These are phyloP conservation scores for Fragum whitleyi DNA, from an alignment of 2,888 invertebrate genomes.

Conservation along the genomic window DNA sequence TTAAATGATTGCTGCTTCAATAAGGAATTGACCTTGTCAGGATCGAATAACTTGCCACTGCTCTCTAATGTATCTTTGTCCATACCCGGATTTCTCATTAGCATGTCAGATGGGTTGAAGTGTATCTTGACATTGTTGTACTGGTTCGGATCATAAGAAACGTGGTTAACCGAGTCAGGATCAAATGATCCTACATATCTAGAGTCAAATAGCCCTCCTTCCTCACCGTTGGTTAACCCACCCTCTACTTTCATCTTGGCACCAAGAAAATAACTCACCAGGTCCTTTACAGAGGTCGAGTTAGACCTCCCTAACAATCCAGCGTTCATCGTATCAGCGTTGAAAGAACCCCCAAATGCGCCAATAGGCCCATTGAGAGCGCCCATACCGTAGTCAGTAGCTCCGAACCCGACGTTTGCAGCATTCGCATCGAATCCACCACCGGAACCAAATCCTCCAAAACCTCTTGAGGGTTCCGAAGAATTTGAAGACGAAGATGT, in stretches of 20 bases:
- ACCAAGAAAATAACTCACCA: conserved; percentile 37
- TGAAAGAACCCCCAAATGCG: conserved; percentile 9
- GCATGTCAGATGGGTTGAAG: conserved; percentile 56
- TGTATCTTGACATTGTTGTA: conserved; percentile 44
- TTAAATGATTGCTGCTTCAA: conserved; percentile 36
- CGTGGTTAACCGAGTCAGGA: conserved; percentile 64
- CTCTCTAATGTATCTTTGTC: conserved; percentile 48
- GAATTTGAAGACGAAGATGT: neutral
- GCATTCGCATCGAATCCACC: conserved; percentile 16
- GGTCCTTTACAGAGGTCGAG: neutral
- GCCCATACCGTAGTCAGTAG: conserved; percentile 10
- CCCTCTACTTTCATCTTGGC: conserved; percentile 1
- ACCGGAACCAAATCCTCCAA: conserved; percentile 20
- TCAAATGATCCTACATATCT: conserved; percentile 52
- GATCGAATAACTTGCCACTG: conserved; percentile 56
- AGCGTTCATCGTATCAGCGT: conserved; percentile 9
- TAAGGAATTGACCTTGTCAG: conserved; percentile 58
- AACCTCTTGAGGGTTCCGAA: neutral
- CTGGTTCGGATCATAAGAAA: conserved; percentile 59
- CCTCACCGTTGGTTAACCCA: neutral
- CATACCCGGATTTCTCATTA: conserved; percentile 53
- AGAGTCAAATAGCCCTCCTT: conserved; percentile 14
- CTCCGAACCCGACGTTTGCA: conserved; percentile 24
- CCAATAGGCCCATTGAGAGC: conserved; percentile 10
- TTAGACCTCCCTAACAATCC: neutral